Base-by-base conservation (phyloP, 2,113 vertebrate genomes). In the Seriola aureovittata region DNA sequence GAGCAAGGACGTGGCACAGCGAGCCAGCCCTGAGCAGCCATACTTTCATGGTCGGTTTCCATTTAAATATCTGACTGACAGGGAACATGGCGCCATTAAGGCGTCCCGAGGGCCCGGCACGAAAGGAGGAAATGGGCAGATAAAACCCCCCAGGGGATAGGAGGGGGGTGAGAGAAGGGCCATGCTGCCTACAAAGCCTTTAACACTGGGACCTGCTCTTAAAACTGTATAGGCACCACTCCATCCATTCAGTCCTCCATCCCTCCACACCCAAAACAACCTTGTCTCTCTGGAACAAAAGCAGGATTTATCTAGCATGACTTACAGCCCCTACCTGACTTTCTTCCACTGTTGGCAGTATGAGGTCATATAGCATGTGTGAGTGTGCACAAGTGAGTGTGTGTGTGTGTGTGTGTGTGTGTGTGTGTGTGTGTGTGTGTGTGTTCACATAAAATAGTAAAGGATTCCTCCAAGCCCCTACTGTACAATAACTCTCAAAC, bases 61-160 rank as follows among this genome's bases (percentile, higher is more conserved):
- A 94, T 94, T 94, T 94, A 93, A 94, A 94, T 94, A 93, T 94
- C 92, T 93, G 92, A 94, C 93, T 94, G 93, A 94, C 93, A 93
- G 93, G 88, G 94, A 94, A 95, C 94, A 93, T 93, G 94, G 92
- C 88, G 89, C 94, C 94, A 94, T 95, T 95, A 95, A 93, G 89
- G 88, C 75, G 80, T 94, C 94, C 93, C 89, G 83, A 81, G 90
- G 88, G 93, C 88, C 87, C 71, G 8, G 88, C 89, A 88, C 36
- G 38, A 88, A 86, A 85, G 86, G 81, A 94, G 93, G 93, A 94
- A 94, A 94, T 94, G 93, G 92, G 93, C 89, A 92, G 93, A 93
- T 94, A 94, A 94, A 93, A 91, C 71, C 85, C 89, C 93, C 87
- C 92, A 63, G 60, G 89, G 92, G 92, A 93, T 82, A 79, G 68